These are phyloP conservation scores for Bovichtus diacanthus DNA, from an alignment of 2,797 vertebrate genomes.

Conservation along the genomic window DNA sequence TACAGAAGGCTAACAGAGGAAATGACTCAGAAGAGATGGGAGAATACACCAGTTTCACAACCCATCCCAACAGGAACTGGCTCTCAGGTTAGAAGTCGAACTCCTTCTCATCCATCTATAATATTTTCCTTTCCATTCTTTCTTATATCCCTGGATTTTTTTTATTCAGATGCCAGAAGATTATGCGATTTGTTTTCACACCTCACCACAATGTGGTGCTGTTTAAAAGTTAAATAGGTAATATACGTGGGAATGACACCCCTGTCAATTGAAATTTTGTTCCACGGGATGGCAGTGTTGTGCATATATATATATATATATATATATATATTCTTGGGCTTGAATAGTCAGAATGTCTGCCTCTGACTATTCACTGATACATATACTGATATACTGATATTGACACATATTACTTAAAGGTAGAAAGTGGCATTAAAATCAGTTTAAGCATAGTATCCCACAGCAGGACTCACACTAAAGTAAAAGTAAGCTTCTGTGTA, in stretches of 20 bases:
- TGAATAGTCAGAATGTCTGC: background rate
- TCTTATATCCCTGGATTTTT: background rate
- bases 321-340: background rate
- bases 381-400: background rate
- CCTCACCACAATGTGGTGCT: background rate
- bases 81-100: constrained; percentile 83
- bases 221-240: background rate
- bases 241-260: background rate
- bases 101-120: background rate
- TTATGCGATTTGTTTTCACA: constrained; percentile 15
- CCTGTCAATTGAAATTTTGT: background rate
- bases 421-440: background rate
- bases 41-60: constrained; percentile 89
- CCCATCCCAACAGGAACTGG: constrained; percentile 85
- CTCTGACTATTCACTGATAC: background rate
- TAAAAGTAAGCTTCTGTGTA: background rate
- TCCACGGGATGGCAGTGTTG: constrained; percentile 77
- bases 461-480: background rate
- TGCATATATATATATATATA: no score
- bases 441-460: background rate
- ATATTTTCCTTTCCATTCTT: background rate
- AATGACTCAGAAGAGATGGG: constrained; percentile 95
- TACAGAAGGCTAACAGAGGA: constrained; percentile 94
- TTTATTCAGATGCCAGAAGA: background rate
- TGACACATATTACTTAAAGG: background rate